Percentiles rank a stretch among this genome's conserved stretches.
Conservation (phyloP, 2,113 vertebrate species). For the Alosa alosa region DNA sequence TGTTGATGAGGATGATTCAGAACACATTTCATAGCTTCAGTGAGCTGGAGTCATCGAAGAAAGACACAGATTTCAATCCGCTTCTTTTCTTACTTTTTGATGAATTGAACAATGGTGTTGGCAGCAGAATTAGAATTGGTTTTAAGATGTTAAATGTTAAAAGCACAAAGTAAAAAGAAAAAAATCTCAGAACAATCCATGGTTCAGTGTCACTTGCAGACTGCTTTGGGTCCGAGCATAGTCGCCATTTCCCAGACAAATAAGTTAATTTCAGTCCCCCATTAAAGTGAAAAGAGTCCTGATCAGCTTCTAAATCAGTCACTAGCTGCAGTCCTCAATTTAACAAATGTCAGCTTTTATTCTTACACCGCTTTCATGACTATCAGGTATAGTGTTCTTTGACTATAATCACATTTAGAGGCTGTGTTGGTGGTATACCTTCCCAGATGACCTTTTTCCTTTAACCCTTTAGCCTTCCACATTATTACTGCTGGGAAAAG, state of each 20-base stretch:
- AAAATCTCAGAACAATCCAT: neutral
- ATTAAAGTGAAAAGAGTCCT: no score
- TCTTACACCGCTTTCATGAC: no score
- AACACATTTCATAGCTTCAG: slow-evolving; percentile 49
- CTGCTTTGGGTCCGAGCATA: neutral
- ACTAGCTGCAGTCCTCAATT: no score
- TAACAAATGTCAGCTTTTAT: no score
- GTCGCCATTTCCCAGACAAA: neutral
- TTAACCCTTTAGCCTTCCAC: neutral
- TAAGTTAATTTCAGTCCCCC: no score
- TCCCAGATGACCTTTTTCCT: neutral
- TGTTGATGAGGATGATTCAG: slow-evolving; percentile 55
- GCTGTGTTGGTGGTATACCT: neutral
- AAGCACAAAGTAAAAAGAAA: neutral
- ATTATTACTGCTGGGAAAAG: neutral
- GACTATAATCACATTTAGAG: neutral
- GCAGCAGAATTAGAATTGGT: no score
- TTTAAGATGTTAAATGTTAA: no score
- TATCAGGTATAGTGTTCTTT: neutral
- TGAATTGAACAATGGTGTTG: no score
- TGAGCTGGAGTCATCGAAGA: neutral
- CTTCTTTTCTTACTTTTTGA: no score
- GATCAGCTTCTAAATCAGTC: no score
- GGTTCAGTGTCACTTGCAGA: neutral
- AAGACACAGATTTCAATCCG: neutral